Evolutionary conservation across 2,888 invertebrate species (phyloP).

Genomic region (Yponomeuta sedellus): DNA sequence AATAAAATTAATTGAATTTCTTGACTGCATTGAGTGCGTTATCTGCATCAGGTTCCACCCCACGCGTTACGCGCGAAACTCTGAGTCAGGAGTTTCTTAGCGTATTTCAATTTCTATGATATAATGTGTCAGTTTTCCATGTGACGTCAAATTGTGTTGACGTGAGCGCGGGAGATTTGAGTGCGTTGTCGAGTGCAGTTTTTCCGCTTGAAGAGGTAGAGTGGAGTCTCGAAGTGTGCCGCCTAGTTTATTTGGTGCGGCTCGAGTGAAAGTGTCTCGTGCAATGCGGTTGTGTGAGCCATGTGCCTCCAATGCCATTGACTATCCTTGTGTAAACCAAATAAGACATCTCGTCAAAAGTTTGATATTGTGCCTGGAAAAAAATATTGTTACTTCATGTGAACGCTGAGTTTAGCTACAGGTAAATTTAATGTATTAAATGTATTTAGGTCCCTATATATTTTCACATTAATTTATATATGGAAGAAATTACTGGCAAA

Average conservation of each 20-base stretch:
- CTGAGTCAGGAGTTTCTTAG: neutral
- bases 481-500: too few relatives aligned
- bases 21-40: slow-evolving; percentile 3
- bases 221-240: slow-evolving; percentile 1
- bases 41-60: neutral
- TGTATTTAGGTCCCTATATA: too few relatives aligned
- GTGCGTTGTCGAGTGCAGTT: slow-evolving; percentile 1
- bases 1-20: slow-evolving; percentile 28
- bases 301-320: slow-evolving; percentile 41
- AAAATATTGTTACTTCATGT: neutral
- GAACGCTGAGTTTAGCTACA: neutral
- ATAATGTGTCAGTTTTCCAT: slow-evolving; percentile 1
- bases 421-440: neutral
- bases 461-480: too few relatives aligned
- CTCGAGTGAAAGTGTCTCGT: slow-evolving; percentile 55
- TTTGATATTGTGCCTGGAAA: neutral
- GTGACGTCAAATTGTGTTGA: slow-evolving; percentile 9
- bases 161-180: slow-evolving; percentile 17
- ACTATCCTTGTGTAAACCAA: slow-evolving; percentile 38
- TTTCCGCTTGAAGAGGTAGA: neutral
- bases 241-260: neutral
- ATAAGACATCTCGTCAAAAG: neutral
- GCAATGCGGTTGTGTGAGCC: slow-evolving; percentile 43
- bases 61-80: neutral
- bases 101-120: neutral